Percentiles rank a stretch among this genome's conserved stretches.
Conservation (phyloP, 2,888 invertebrate genomes). For the Pheosia tremula region DNA sequence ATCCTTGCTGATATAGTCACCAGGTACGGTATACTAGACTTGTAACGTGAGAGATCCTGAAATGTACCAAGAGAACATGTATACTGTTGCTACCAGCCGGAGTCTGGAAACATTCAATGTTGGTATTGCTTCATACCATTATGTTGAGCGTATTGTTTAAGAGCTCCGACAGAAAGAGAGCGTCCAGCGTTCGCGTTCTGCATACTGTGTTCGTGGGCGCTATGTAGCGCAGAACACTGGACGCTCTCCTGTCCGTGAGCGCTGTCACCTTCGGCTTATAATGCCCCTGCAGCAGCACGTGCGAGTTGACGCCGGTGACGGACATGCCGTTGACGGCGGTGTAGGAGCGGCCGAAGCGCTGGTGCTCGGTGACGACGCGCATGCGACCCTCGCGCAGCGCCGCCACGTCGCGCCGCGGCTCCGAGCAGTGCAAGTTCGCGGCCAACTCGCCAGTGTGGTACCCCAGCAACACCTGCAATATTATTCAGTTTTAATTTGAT, state of each 20-base stretch:
- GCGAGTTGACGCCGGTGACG: slow-evolving; percentile 59
- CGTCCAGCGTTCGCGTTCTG: too few relatives aligned
- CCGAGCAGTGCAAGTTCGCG: slow-evolving; percentile 88
- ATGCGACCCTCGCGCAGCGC: slow-evolving; percentile 80
- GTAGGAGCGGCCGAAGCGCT: slow-evolving; percentile 79
- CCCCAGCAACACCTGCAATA: slow-evolving; percentile 79
- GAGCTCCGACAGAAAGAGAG: too few relatives aligned
- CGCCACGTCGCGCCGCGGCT: slow-evolving; percentile 78
- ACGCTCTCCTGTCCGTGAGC: too few relatives aligned
- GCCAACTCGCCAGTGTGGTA: slow-evolving; percentile 88
- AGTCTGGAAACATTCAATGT: too few relatives aligned
- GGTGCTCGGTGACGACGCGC: slow-evolving; percentile 83
- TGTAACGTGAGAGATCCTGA: slow-evolving; percentile 57
- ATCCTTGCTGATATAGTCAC: slow-evolving; percentile 62
- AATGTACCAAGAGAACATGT: slow-evolving; percentile 9
- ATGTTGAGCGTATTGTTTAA: too few relatives aligned
- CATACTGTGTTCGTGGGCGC: too few relatives aligned
- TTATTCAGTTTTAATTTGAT: too few relatives aligned
- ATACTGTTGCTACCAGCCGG: background rate
- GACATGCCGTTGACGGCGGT: slow-evolving; percentile 62
- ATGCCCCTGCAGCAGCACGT: slow-evolving; percentile 57
- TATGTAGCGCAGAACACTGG: too few relatives aligned
- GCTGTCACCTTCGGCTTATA: slow-evolving; percentile 58
- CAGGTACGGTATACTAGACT: slow-evolving; percentile 57
- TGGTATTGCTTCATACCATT: too few relatives aligned